Percentiles rank a stretch among this genome's conserved stretches.
These are phyloP conservation scores for Brachionichthys hirsutus DNA, from an alignment of 2,113 vertebrate genomes.

Conservation along the genomic window DNA sequence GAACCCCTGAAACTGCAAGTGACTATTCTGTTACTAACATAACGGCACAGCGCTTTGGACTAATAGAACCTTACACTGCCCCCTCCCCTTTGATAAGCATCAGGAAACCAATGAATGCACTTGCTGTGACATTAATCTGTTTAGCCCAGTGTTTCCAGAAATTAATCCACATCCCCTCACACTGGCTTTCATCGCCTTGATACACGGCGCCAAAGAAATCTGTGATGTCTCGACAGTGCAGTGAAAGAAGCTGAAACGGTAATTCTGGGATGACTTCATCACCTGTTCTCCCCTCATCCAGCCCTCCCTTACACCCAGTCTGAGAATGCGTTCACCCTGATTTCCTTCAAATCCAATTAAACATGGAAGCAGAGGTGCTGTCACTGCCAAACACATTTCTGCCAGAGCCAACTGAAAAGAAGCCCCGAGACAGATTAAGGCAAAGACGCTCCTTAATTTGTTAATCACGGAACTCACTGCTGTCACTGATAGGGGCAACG, in stretches of 20 bases:
- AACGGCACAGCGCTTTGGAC: background rate
- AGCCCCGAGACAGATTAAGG: slow-evolving; percentile 71
- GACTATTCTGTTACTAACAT: background rate
- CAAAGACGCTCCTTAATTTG: slow-evolving; percentile 69
- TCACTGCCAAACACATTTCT: slow-evolving; percentile 70
- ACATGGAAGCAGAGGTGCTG: slow-evolving; percentile 60
- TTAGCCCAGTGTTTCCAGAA: slow-evolving; percentile 50
- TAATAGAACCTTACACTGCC: background rate
- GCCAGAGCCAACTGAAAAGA: slow-evolving; percentile 43
- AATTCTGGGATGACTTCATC: slow-evolving; percentile 58
- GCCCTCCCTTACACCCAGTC: slow-evolving; percentile 2
- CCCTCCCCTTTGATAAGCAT: slow-evolving; percentile 31
- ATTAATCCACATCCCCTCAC: slow-evolving; percentile 49
- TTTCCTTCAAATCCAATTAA: slow-evolving; percentile 74
- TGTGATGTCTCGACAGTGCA: slow-evolving; percentile 24
- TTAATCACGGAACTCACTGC: slow-evolving; percentile 64
- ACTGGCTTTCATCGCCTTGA: slow-evolving; percentile 35
- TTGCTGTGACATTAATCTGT: slow-evolving; percentile 52
- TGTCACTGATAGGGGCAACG: slow-evolving; percentile 66
- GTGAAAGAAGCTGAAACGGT: slow-evolving; percentile 46
- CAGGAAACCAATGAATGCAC: slow-evolving; percentile 20
- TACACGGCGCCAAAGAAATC: slow-evolving; percentile 47
- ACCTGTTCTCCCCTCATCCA: slow-evolving; percentile 52
- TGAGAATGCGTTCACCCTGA: slow-evolving; percentile 55
- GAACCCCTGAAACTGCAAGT: no score